These are phyloP conservation scores for Odontocerum albicorne DNA, from an alignment of 2,888 invertebrate species.

Conservation along the genomic window DNA sequence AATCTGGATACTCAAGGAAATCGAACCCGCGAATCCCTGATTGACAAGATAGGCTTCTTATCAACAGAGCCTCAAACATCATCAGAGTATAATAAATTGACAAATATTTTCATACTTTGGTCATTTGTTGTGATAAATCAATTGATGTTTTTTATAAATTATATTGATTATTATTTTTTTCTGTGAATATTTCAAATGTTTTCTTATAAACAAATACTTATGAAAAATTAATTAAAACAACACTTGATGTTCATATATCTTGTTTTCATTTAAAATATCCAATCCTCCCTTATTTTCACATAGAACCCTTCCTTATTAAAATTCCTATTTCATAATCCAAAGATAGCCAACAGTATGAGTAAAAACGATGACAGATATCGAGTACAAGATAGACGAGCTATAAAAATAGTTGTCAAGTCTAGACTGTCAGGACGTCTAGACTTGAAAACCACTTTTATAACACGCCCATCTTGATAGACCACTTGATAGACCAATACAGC, in stretches of 20 bases:
- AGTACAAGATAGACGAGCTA: no score
- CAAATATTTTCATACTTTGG: neutral
- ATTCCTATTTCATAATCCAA: no score
- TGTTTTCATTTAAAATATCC: constrained; percentile 2
- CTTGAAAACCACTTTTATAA: no score
- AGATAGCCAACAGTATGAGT: neutral
- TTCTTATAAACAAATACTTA: constrained; percentile 32
- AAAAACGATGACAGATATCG: no score
- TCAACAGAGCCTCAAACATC: no score
- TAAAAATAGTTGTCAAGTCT: no score
- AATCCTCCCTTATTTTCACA: neutral
- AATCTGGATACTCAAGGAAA: no score
- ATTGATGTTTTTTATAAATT: constrained; percentile 17
- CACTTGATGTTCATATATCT: constrained; percentile 31
- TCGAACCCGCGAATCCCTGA: no score
- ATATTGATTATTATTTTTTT: constrained; percentile 24
- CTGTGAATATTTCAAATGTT: constrained; percentile 34
- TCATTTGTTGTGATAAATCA: constrained; percentile 16
- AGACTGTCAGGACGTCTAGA: no score
- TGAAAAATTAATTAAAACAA: constrained; percentile 33
- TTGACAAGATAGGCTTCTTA: no score
- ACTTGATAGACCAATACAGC: no score
- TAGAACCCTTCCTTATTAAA: neutral
- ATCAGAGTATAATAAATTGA: neutral
- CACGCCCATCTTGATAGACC: no score